Base-by-base conservation (phyloP, 1,140 invertebrate genomes). In the Diabrotica virgifera region DNA sequence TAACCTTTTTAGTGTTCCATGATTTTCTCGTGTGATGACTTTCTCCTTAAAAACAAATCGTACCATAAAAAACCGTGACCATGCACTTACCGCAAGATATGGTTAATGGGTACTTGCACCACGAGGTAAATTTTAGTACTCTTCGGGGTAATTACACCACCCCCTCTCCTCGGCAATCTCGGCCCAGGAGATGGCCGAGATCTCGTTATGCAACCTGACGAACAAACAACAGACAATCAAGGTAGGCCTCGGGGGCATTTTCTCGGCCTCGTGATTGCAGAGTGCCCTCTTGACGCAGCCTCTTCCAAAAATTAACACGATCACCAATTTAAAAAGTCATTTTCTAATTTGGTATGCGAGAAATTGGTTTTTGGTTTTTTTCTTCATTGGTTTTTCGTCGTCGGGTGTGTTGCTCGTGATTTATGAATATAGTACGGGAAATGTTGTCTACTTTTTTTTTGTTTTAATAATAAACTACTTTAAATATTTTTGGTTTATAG, bases 321-420 rank as follows among this genome's bases (percentile, higher is more conserved):
- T 46, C 40, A 46, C 40, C 40, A 46, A 46, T 46, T 46, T 46
- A 46, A 46, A 46, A 46, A 46, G 40, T 46, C 40, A 46, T 46
- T 46, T 46, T 46, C 40, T 46, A 46, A 46, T 46, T 46, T 46
- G 40, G 40, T 46, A 46, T 46, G 40, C 40, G 40, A 46, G 40
- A 46, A 6, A 46, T 46, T 46, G 40, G 40, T 46, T 46, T 46
- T 24, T 46, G 40, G 40, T n/a, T 46, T 46, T 46, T 46, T 46
- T 46, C 40, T 46, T 46, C 40, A n/a, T 10, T 46, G 40, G 40
- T 46, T 46, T 46, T 46, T 46, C 40, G 40, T 46, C 40, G 40
- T 46, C 40, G n/a, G 40, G n/a, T 46, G n/a, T 46, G 40, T 46
- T 10, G 8, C n/a, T 46, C 40, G 40, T 46, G 40, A 46, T 46